Conservation (phyloP, 2,113 vertebrate species). For the Amphiprion percula region DNA sequence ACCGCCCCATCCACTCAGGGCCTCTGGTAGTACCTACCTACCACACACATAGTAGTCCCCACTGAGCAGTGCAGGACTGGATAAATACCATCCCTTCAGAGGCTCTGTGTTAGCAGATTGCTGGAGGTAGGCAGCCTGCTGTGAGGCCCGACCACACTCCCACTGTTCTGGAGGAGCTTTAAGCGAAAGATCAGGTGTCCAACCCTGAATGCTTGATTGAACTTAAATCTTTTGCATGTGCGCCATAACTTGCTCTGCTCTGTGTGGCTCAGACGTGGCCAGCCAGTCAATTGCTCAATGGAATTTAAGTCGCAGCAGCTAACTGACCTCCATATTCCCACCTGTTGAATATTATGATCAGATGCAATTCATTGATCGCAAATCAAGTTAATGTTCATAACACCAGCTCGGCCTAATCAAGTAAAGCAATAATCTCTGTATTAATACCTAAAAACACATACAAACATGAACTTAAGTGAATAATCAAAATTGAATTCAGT, state of each 20-base stretch:
- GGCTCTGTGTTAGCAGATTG: slow-evolving; percentile 70
- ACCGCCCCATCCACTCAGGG: not conserved
- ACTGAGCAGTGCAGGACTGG: slow-evolving; percentile 66
- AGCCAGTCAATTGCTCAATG: slow-evolving; percentile 31
- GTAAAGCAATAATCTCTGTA: no score
- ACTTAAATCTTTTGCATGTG: slow-evolving; percentile 83
- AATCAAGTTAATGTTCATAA: no score
- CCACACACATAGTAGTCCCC: slow-evolving; percentile 72
- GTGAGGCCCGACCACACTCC: slow-evolving; percentile 75
- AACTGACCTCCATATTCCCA: slow-evolving; percentile 44
- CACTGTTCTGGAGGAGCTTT: slow-evolving; percentile 73
- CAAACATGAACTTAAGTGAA: no score
- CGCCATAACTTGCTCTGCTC: slow-evolving; percentile 38
- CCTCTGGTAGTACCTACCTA: slow-evolving; percentile 57
- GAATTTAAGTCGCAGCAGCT: slow-evolving; percentile 48
- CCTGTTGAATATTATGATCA: slow-evolving; percentile 17
- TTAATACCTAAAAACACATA: no score
- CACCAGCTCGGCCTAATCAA: no score
- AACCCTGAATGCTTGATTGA: slow-evolving; percentile 75
- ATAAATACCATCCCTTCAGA: slow-evolving; percentile 75
- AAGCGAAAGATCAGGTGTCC: slow-evolving; percentile 82
- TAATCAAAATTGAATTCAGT: no score
- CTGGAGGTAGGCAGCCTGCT: slow-evolving; percentile 69
- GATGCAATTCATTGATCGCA: not conserved
- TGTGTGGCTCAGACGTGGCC: slow-evolving; percentile 41